Conservation (phyloP, 2,797 vertebrate genomes). For the Tangara arthus region DNA sequence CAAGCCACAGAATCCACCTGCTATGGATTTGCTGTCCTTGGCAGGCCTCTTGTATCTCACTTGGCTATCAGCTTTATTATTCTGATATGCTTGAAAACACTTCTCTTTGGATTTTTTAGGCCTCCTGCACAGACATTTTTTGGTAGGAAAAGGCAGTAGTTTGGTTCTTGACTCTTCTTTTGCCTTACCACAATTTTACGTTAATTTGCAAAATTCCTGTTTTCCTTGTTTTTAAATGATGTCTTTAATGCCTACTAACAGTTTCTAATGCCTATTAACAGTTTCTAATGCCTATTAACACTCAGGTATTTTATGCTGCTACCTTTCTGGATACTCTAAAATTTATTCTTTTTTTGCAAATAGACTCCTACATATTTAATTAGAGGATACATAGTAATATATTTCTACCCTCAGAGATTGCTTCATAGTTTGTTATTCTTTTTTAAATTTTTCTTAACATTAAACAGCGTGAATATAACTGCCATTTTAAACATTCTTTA, state of each 20-base stretch:
- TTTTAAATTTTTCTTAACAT: not conserved
- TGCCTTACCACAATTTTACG: not conserved
- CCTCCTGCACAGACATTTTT: not conserved
- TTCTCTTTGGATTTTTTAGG: not conserved
- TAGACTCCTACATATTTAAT: not conserved
- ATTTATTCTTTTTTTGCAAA: not conserved
- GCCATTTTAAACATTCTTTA: not conserved
- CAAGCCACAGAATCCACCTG: not conserved
- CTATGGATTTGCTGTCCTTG: not conserved
- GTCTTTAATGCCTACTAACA: not conserved
- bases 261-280: not conserved
- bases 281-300: not conserved
- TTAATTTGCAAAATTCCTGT: not conserved
- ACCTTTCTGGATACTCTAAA: not conserved
- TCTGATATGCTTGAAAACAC: not conserved
- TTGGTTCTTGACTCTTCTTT: not conserved
- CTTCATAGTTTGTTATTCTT: not conserved
- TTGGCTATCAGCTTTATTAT: not conserved
- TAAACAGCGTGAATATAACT: not conserved
- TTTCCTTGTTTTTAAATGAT: not conserved
- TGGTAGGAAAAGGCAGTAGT: not conserved
- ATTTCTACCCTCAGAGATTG: not conserved
- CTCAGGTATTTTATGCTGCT: not conserved
- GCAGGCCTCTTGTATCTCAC: not conserved
- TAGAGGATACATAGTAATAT: not conserved